Conservation (phyloP, 2,797 vertebrate species). For the Agapornis canus region DNA sequence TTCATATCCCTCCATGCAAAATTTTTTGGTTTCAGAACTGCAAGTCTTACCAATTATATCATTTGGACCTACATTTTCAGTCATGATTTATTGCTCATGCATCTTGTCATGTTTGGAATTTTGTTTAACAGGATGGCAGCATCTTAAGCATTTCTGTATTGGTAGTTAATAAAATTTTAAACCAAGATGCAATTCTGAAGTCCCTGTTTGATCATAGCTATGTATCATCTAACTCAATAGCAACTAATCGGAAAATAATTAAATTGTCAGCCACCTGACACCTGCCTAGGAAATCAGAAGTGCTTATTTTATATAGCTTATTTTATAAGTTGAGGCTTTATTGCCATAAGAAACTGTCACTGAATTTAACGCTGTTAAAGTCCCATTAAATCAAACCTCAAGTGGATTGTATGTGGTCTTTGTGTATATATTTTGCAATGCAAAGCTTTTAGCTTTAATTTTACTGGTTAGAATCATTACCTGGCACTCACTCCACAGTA, state of each 20-base stretch:
- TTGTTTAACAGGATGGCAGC: neutral
- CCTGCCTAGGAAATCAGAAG: neutral
- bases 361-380: neutral
- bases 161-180: neutral
- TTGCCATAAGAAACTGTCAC: neutral
- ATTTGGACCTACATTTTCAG: neutral
- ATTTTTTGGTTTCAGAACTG: neutral
- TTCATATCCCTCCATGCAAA: neutral
- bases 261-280: neutral
- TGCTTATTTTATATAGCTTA: neutral
- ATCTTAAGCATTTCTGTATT: neutral
- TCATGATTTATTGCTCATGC: neutral
- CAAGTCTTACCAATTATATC: neutral
- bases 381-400: constrained; percentile 29
- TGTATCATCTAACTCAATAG: neutral
- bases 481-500: neutral
- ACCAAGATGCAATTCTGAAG: neutral
- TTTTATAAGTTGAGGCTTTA: neutral
- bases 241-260: neutral
- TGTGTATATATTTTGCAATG: constrained; percentile 11
- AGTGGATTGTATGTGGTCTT: neutral
- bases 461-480: neutral
- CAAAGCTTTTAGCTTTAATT: constrained; percentile 60
- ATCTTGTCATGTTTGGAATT: neutral
- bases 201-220: neutral